These are phyloP conservation scores for Oscarella lobularis DNA, from an alignment of 37 sponge, comb jelly and placozoan species.

Conservation along the genomic window DNA sequence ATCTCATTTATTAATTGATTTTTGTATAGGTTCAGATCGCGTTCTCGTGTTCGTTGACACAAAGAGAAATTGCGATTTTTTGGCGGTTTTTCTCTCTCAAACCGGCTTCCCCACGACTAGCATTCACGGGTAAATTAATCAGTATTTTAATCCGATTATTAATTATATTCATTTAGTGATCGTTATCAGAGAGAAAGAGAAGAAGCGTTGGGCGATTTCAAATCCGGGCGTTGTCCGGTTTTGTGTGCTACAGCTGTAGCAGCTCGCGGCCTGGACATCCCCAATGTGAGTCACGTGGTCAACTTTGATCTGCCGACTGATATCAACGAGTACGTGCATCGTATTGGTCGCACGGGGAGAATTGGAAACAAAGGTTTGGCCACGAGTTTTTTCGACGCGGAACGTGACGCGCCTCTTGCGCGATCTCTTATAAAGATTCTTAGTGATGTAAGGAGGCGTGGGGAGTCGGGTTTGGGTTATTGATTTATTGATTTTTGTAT, in stretches of 20 bases:
- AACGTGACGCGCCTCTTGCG: slow-evolving; percentile 53
- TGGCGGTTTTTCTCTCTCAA: slow-evolving; percentile 80
- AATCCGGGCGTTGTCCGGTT: slow-evolving; percentile 59
- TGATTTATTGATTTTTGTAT: background rate
- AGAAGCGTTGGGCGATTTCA: slow-evolving; percentile 80
- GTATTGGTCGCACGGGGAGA: slow-evolving; percentile 91
- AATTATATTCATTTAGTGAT: slow-evolving; percentile 60
- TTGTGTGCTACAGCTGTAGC: slow-evolving; percentile 91
- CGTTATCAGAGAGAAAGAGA: slow-evolving; percentile 88
- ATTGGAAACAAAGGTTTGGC: slow-evolving; percentile 80
- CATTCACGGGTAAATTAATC: slow-evolving; percentile 68
- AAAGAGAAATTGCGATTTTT: slow-evolving; percentile 81
- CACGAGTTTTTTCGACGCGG: slow-evolving; percentile 79
- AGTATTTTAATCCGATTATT: background rate
- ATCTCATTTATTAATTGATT: background rate
- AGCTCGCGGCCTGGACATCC: slow-evolving; percentile 90
- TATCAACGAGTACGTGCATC: slow-evolving; percentile 91
- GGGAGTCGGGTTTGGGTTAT: background rate
- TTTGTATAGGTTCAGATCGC: slow-evolving; percentile 35
- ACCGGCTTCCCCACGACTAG: slow-evolving; percentile 77
- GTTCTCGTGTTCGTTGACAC: slow-evolving; percentile 87
- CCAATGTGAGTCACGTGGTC: slow-evolving; percentile 84
- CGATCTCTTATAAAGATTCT: slow-evolving; percentile 77
- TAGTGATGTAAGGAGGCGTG: slow-evolving; percentile 40
- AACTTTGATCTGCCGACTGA: slow-evolving; percentile 81